A percentile compares a stretch with the other conserved stretches of the same genome.
phyloP scores from a whole-genome alignment of 2,113 vertebrate genomes.

The Calyptomena viridis region DNA sequence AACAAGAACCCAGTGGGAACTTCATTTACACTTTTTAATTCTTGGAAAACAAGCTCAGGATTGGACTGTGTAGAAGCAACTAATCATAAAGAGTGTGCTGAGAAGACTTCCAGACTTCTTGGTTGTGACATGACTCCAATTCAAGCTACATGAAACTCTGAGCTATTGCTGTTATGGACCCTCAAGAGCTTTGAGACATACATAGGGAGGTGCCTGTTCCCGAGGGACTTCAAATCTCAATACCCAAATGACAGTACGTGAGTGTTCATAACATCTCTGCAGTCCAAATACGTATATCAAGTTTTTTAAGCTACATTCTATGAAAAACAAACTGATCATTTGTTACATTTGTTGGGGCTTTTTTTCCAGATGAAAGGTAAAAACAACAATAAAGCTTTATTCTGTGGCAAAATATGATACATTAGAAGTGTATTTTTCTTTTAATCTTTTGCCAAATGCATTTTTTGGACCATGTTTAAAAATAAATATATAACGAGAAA shows the following conservation, averaged over 20 bases:
- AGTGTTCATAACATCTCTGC: neutral
- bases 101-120: neutral
- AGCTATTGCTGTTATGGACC: accelerated
- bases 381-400: neutral
- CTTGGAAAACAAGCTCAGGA: neutral
- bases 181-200: neutral
- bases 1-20: neutral
- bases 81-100: neutral
- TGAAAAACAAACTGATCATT: neutral
- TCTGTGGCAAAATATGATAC: neutral
- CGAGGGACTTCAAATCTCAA: neutral
- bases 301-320: neutral
- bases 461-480: neutral
- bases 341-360: neutral
- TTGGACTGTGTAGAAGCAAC: neutral
- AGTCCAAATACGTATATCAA: neutral
- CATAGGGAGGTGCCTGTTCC: neutral
- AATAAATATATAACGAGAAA: neutral
- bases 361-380: neutral
- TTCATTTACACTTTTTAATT: neutral
- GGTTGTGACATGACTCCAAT: neutral
- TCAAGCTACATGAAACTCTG: neutral
- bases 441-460: neutral
- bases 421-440: neutral
- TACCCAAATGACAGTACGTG: neutral